These are phyloP conservation scores for Axis porcinus DNA, from an alignment of 2,113 vertebrate species.

Conservation along the genomic window DNA sequence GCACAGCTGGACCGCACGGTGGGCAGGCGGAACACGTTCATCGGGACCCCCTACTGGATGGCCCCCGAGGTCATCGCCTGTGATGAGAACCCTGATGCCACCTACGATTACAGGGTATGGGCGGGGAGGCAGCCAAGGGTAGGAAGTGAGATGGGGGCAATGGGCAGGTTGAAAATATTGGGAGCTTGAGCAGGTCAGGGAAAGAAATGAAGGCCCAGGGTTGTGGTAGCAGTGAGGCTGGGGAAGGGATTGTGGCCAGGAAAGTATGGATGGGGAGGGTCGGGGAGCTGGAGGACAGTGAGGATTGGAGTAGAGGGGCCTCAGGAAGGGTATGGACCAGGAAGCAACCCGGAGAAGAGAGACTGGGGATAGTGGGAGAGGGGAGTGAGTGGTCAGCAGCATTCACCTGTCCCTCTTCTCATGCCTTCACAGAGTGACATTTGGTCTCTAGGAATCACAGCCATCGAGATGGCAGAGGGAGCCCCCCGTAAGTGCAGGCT, in stretches of 20 bases:
- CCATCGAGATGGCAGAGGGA: conserved; percentile 95
- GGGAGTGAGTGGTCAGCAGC: background rate
- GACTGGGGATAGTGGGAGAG: background rate
- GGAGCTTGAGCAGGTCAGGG: background rate
- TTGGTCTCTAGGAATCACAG: conserved; percentile 95
- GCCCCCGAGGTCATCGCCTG: conserved; percentile 95
- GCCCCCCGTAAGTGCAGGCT: conserved; percentile 89
- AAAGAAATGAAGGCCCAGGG: background rate
- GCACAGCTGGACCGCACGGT: conserved; percentile 94
- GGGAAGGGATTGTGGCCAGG: background rate
- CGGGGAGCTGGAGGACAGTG: background rate
- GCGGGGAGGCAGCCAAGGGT: background rate
- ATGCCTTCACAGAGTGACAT: conserved; percentile 88
- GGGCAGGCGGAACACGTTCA: conserved; percentile 94
- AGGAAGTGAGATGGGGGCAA: background rate
- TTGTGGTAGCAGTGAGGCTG: background rate
- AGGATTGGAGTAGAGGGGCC: background rate
- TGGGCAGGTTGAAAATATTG: background rate
- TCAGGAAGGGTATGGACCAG: background rate
- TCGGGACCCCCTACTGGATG: conserved; percentile 97
- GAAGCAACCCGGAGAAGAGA: background rate
- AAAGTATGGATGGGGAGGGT: background rate
- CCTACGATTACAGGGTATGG: conserved; percentile 92
- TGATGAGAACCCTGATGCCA: conserved; percentile 94
- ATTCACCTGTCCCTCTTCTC: background rate